Conservation (phyloP, 2,888 invertebrate genomes). For the Prionchulus punctatus region DNA sequence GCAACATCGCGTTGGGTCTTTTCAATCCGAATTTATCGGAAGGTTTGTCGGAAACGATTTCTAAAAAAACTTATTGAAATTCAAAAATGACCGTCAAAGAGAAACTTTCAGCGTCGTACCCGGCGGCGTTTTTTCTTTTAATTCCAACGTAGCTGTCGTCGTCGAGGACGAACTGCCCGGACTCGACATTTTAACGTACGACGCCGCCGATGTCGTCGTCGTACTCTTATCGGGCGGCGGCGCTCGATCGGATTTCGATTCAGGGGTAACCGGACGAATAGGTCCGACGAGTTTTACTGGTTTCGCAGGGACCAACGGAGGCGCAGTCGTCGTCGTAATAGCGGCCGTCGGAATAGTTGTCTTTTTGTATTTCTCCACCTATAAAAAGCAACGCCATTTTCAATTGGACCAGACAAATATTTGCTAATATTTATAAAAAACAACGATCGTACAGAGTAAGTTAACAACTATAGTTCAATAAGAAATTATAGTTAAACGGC, state of each 20-base stretch:
- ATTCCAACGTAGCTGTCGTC: background rate
- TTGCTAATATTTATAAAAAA: background rate
- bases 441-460: background rate
- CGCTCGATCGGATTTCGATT: background rate
- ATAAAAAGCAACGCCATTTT: no score
- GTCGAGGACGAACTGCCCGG: background rate
- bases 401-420: background rate
- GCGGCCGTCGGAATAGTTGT: background rate
- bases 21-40: no score
- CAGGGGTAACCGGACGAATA: background rate
- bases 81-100: background rate
- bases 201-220: background rate
- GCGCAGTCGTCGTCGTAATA: background rate
- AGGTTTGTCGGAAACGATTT: no score
- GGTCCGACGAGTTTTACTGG: background rate
- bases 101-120: background rate
- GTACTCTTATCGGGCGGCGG: background rate
- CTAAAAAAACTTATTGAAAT: no score
- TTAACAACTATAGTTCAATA: background rate
- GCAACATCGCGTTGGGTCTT: no score
- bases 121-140: background rate
- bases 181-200: background rate
- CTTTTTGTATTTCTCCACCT: background rate
- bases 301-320: slow-evolving; percentile 5
- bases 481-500: background rate